Conservation (phyloP, 2,113 vertebrate genomes). For the Corythornis cristatus region DNA sequence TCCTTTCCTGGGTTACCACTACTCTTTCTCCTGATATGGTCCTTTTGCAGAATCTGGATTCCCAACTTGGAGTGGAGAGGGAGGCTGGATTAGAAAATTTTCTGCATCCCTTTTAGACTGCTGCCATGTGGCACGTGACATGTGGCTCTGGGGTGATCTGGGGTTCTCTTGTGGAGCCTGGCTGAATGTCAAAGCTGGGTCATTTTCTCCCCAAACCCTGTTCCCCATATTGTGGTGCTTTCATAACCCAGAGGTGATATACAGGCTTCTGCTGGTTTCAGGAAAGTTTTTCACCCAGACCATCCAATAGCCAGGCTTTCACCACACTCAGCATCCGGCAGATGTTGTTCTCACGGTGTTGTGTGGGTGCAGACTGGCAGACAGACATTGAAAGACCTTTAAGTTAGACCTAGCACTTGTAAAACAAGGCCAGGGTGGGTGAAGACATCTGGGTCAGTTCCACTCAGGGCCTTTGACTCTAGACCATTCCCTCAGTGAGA, state of each 20-base stretch:
- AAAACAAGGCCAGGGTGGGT: background rate
- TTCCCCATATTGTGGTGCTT: background rate
- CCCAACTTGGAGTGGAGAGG: background rate
- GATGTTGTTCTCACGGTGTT: accelerated
- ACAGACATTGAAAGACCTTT: background rate
- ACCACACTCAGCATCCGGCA: background rate
- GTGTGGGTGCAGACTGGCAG: background rate
- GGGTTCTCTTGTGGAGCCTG: background rate
- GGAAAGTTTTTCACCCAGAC: background rate
- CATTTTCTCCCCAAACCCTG: background rate
- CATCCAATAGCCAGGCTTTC: background rate
- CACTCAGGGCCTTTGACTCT: background rate
- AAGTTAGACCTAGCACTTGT: background rate
- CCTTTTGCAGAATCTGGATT: background rate
- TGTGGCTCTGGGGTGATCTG: accelerated
- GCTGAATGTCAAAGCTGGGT: background rate
- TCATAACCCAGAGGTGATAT: background rate
- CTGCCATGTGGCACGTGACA: background rate
- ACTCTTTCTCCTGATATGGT: background rate
- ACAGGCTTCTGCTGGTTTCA: background rate
- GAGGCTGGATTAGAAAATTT: background rate
- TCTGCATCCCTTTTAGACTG: background rate
- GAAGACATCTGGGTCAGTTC: background rate
- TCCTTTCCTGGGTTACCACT: background rate
- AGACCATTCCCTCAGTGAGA: background rate